Evolutionary conservation across 2,113 vertebrate genomes (phyloP).

Genomic region (Etheostoma cragini): DNA sequence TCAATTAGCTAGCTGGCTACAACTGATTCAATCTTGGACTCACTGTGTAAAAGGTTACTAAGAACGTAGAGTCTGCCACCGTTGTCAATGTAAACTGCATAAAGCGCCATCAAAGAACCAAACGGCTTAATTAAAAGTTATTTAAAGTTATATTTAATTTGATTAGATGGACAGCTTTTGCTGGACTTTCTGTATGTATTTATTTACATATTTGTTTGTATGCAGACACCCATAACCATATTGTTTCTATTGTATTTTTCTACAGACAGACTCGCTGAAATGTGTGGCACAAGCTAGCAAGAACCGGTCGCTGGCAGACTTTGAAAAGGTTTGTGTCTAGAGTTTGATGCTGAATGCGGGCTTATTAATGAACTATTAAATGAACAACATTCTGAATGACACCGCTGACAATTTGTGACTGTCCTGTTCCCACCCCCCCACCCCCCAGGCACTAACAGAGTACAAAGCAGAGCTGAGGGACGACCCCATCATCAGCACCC

Average conservation of each 20-base stretch:
- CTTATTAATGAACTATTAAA: too few relatives aligned
- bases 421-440: rapidly evolving
- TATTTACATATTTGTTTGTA: background rate
- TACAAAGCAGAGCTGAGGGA: slow-evolving; percentile 95
- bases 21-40: background rate
- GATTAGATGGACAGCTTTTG: background rate
- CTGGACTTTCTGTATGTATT: too few relatives aligned
- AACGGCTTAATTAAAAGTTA: background rate
- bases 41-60: too few relatives aligned
- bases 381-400: background rate
- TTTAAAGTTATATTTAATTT: background rate
- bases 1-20: background rate
- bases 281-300: slow-evolving; percentile 96
- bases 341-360: background rate
- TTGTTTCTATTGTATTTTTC: background rate
- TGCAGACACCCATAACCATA: background rate
- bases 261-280: slow-evolving; percentile 94
- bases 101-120: background rate
- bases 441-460: slow-evolving; percentile 90
- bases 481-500: slow-evolving; percentile 96
- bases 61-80: too few relatives aligned
- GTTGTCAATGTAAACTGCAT: background rate
- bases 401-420: background rate
- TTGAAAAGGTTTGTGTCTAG: slow-evolving; percentile 90
- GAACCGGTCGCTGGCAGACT: slow-evolving; percentile 96